Conservation (phyloP, 2,113 vertebrate genomes). For the Phasianus colchicus region DNA sequence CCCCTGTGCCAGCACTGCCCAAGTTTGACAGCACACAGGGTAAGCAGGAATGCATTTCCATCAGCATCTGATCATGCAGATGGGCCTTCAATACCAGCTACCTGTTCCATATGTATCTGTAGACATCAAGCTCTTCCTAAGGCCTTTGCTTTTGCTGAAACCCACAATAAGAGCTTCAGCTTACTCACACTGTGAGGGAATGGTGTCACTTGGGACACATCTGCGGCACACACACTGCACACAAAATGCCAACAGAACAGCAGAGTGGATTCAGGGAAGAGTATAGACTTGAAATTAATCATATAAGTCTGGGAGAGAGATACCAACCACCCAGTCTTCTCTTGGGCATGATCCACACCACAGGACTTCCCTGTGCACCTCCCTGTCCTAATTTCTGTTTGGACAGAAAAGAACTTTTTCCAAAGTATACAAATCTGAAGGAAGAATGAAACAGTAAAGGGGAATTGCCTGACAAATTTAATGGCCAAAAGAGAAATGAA, state of each 20-base stretch:
- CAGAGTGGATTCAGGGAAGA: background rate
- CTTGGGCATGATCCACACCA: background rate
- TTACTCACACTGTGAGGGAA: rapidly evolving
- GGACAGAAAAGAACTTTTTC: background rate
- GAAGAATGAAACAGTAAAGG: background rate
- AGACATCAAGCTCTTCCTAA: background rate
- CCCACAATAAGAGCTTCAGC: background rate
- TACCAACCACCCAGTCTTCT: background rate
- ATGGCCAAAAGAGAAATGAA: background rate
- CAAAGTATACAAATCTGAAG: background rate
- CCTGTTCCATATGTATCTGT: background rate
- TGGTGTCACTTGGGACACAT: background rate
- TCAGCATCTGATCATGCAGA: background rate
- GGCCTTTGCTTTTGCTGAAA: background rate
- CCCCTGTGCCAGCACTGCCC: background rate
- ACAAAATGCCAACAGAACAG: background rate
- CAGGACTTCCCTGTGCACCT: background rate
- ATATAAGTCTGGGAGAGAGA: background rate
- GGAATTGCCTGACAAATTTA: background rate
- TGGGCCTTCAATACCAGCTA: background rate
- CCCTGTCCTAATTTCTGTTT: background rate
- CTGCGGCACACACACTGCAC: background rate
- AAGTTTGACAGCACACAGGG: background rate
- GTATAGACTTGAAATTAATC: background rate
- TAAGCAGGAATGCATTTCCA: rapidly evolving